Percentiles rank a stretch among this genome's conserved stretches.
phyloP scores from a whole-genome alignment of 2,888 invertebrate genomes.

The Sericinus montela region DNA sequence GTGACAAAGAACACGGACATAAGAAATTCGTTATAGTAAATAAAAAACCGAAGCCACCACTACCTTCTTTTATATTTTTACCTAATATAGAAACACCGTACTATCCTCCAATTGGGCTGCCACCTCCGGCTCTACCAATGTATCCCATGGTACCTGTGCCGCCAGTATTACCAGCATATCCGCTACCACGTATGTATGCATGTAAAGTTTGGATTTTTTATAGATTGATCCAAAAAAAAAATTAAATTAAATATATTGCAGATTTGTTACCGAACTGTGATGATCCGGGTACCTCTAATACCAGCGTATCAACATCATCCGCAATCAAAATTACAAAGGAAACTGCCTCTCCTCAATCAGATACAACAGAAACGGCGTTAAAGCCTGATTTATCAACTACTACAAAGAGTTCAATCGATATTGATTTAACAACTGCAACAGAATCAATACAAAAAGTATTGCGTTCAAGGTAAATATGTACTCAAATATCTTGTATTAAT shows the following conservation, averaged over 20 bases:
- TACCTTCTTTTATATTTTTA: slow-evolving; percentile 67
- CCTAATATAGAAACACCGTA: slow-evolving; percentile 61
- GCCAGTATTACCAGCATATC: slow-evolving; percentile 38
- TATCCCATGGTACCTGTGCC: slow-evolving; percentile 65
- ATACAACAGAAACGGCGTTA: not conserved
- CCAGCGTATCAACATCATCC: not conserved
- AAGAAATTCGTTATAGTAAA: slow-evolving; percentile 59
- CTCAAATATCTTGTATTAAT: no score
- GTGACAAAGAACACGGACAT: slow-evolving; percentile 48
- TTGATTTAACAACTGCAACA: not conserved
- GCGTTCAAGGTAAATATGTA: not conserved
- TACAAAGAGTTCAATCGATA: not conserved
- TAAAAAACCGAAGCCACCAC: slow-evolving; percentile 52
- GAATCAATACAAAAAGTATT: not conserved
- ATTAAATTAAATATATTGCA: not conserved
- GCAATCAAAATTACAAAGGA: not conserved
- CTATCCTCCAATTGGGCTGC: slow-evolving; percentile 61
- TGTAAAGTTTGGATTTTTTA: not conserved
- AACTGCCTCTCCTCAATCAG: not conserved
- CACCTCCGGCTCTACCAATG: slow-evolving; percentile 57
- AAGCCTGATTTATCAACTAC: not conserved
- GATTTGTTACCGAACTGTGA: slow-evolving; percentile 9
- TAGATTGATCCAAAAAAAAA: not conserved
- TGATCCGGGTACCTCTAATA: not conserved
- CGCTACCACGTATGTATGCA: slow-evolving; percentile 35